These are phyloP conservation scores for Procambarus clarkii DNA, from an alignment of 1,140 invertebrate genomes.

Conservation along the genomic window DNA sequence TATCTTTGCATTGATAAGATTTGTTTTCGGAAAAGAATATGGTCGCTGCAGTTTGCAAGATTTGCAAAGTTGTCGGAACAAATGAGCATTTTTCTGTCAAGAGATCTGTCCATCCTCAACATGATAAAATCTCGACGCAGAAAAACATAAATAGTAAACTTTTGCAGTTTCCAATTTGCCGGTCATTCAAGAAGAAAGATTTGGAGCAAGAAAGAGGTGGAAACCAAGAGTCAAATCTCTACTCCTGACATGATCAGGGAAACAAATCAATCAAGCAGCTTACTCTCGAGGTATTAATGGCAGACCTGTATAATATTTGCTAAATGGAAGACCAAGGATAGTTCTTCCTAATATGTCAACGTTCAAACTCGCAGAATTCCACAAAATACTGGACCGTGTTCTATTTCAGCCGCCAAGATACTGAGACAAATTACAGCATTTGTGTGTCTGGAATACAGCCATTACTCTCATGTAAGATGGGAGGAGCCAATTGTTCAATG, in stretches of 20 bases:
- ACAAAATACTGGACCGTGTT: too few relatives aligned
- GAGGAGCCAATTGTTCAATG: conserved; percentile 1
- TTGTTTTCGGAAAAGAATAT: not conserved
- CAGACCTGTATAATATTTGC: too few relatives aligned
- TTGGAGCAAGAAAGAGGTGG: not conserved
- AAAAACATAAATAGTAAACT: conserved; percentile 19
- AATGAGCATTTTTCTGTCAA: conserved; percentile 23
- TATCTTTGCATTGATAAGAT: not conserved
- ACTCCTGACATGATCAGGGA: not conserved
- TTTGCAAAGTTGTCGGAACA: not conserved
- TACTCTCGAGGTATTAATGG: too few relatives aligned
- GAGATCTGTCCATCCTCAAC: conserved; percentile 28
- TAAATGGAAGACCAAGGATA: too few relatives aligned
- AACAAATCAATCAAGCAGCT: conserved; percentile 22
- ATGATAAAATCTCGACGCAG: not conserved
- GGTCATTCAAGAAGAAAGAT: conserved; percentile 8
- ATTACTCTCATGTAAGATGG: not conserved
- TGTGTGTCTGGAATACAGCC: not conserved
- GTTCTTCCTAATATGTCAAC: too few relatives aligned
- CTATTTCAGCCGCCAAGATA: too few relatives aligned
- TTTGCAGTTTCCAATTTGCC: conserved; percentile 12
- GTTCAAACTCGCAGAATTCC: too few relatives aligned
- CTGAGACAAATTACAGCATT: too few relatives aligned
- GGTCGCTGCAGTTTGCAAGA: not conserved
- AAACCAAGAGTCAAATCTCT: not conserved